Evolutionary conservation across 2,113 vertebrate species (phyloP), one percentile per base, ranked within the genome.

Genomic region (Hydrochoerus hydrochaeris): DNA sequence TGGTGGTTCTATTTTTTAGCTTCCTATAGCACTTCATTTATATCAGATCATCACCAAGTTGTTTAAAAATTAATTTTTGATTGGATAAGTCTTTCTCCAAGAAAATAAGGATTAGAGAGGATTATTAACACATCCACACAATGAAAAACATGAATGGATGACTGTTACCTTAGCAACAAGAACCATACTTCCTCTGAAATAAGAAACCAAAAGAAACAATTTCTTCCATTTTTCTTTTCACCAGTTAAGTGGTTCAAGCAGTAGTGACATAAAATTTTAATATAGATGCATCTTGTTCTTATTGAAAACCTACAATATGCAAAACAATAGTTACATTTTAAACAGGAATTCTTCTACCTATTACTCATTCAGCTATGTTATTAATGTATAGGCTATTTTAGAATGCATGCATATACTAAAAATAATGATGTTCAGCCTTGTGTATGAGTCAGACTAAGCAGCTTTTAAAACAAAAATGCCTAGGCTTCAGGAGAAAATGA

Each of bases 101-200:
- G 41, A 67, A 7, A 60, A 52, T n/a, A 81, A 88, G 9, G 90
- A 94, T 24, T 90, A 88, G 28, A 71, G 86, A 11, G 3, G 41
- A 41, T 91, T 88, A 22, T 44, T 84, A 84, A 88, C 58, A 16
- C 38, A n/a, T 57, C 41, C 24, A 35, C 57, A 52, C n/a, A 22
- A 96, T 93, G 97, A 97, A 96, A 69, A 97, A 96, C 91, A 95
- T 57, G 86, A 95, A 98, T 41, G 78, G 89, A 97, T 95, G 67
- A 91, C 88, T 97, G 94, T 98, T 98, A 97, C 94, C 96, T 90
- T 97, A 96, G 93, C 82, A 98, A 96, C 93, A 87, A 77, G 94
- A 98, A 94, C 91, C 62, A 96, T 96, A 38, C 78, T 97, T 97
- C 69, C 65, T 95, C 81, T 92, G 90, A 97, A 96, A 96, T 1